Evolutionary conservation across 2,888 invertebrate species (phyloP).

Genomic region (Conus canariensis): DNA sequence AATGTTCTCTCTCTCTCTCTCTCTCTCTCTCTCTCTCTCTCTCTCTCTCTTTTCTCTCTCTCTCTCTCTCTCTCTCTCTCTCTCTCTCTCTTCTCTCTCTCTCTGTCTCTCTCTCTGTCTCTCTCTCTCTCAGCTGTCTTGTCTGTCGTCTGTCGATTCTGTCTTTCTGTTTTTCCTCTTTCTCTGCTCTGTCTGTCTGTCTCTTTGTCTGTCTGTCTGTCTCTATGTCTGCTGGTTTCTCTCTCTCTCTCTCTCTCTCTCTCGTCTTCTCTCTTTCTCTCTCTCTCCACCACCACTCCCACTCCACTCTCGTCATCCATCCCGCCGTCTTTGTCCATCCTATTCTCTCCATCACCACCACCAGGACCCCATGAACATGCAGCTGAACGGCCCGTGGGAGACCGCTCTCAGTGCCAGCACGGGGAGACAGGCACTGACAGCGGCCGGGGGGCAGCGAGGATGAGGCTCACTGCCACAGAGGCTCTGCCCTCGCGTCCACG

Average conservation of each 20-base stretch:
- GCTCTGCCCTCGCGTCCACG: not conserved
- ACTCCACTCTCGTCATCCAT: no score
- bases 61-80: no score
- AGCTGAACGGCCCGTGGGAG: conserved; percentile 47
- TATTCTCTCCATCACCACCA: not conserved
- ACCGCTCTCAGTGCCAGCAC: conserved; percentile 66
- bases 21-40: no score
- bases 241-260: not conserved
- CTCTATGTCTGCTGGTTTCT: not conserved
- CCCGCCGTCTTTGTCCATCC: not conserved
- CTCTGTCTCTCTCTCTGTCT: no score
- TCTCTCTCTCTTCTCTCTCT: no score
- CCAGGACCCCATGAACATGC: conserved; percentile 34
- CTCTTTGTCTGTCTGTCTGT: not conserved
- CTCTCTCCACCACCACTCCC: no score
- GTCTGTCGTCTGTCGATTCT: no score
- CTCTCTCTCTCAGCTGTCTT: no score
- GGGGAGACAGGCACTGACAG: conserved; percentile 65
- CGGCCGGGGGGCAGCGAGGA: conserved; percentile 64
- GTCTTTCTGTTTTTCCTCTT: no score
- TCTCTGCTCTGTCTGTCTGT: not conserved
- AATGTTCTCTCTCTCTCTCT: no score
- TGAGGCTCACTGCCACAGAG: conserved; percentile 57
- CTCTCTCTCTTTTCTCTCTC: no score
- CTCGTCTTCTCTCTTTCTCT: not conserved